These are phyloP conservation scores for Rhagoletis pomonella DNA, from an alignment of 1,140 invertebrate species.

Conservation along the genomic window DNA sequence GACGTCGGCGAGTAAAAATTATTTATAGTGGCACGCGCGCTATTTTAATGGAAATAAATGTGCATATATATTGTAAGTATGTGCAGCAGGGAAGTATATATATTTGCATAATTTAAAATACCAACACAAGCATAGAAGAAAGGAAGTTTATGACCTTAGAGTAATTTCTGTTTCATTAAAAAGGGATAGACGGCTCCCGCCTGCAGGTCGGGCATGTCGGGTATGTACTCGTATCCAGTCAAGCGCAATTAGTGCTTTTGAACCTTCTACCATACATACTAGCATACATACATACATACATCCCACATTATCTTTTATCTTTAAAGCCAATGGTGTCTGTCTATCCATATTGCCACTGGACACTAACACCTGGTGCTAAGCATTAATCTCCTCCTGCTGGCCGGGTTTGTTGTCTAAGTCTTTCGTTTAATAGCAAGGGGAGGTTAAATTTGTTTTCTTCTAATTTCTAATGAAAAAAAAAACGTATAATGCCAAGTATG, in stretches of 20 bases:
- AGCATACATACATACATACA: too few species aligned
- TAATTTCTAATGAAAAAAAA: not conserved
- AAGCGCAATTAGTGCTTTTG: not conserved
- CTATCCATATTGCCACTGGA: constrained; percentile 39
- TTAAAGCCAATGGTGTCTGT: not conserved
- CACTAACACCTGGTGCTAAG: constrained; percentile 64
- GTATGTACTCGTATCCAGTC: not conserved
- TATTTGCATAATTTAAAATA: constrained; percentile 2
- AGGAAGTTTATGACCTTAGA: not conserved
- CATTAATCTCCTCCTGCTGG: constrained; percentile 29
- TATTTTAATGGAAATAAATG: constrained; percentile 15
- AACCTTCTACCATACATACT: not conserved
- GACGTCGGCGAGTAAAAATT: constrained; percentile 58
- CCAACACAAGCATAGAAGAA: not conserved
- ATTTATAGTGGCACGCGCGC: constrained; percentile 30
- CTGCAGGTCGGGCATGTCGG: not conserved
- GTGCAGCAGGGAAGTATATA: not conserved
- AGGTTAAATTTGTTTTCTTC: not conserved
- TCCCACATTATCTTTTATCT: not conserved
- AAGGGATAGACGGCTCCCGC: not conserved
- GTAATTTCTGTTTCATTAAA: not conserved
- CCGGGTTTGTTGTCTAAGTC: constrained; percentile 24
- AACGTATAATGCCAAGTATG: not conserved
- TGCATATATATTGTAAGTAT: not conserved
- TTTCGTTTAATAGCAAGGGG: not conserved